phyloP scores from a whole-genome alignment of 2,113 vertebrate genomes.

The Hassar affinis region DNA sequence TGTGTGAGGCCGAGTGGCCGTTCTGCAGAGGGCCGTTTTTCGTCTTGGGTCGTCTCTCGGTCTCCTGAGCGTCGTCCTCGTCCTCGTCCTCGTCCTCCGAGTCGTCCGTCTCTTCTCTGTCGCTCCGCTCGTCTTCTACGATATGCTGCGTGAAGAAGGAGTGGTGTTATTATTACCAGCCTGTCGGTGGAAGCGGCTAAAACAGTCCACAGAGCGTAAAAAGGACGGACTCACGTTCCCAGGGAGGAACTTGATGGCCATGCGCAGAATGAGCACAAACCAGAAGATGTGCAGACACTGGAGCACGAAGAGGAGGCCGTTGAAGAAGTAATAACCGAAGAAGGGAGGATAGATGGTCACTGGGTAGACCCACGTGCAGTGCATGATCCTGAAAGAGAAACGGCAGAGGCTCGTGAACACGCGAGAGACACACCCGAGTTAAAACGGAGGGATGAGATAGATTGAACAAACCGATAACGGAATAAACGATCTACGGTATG shows the following conservation, averaged over 20 bases:
- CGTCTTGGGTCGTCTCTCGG: slow-evolving; percentile 28
- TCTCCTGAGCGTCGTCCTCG: slow-evolving; percentile 76
- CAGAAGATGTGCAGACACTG: slow-evolving; percentile 90
- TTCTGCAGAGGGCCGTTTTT: slow-evolving; percentile 83
- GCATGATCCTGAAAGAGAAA: slow-evolving; percentile 80
- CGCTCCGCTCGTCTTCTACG: slow-evolving; percentile 89
- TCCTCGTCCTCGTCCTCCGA: slow-evolving; percentile 87
- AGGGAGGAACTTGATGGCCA: slow-evolving; percentile 91
- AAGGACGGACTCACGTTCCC: slow-evolving; percentile 77
- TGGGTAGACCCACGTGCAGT: slow-evolving; percentile 83
- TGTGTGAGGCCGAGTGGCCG: slow-evolving; percentile 78
- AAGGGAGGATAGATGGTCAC: slow-evolving; percentile 81
- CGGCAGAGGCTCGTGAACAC: no score
- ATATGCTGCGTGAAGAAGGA: slow-evolving; percentile 60
- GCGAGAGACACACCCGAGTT: no score
- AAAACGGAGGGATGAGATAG: no score
- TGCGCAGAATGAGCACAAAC: slow-evolving; percentile 87
- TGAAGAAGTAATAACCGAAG: slow-evolving; percentile 95
- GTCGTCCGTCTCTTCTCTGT: slow-evolving; percentile 86
- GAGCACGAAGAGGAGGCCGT: slow-evolving; percentile 84
- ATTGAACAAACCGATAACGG: background rate
- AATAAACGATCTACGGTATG: no score
- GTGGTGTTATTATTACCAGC: no score
- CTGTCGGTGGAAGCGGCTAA: background rate
- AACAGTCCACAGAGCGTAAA: background rate